Base-by-base conservation (phyloP, 2,113 vertebrate species). In the Pyxicephalus adspersus region DNA sequence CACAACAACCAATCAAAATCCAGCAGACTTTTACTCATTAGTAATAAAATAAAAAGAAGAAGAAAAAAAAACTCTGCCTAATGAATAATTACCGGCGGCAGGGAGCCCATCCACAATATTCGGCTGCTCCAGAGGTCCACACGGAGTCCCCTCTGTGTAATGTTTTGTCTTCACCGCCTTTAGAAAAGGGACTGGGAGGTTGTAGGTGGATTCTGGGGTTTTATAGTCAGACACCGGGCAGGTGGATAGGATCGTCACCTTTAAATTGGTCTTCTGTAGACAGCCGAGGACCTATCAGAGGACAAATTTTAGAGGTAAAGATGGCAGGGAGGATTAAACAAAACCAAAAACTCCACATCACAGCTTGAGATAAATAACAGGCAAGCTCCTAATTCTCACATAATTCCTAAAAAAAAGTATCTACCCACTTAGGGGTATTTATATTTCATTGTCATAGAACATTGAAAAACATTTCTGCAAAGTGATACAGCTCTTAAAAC, bases 61-160 rank as follows among this genome's bases (percentile, higher is more conserved):
- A n/a, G n/a, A n/a, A n/a, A n/a, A n/a, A n/a, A n/a, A n/a, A n/a
- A n/a, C n/a, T n/a, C n/a, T n/a, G n/a, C n/a, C n/a, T n/a, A n/a
- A n/a, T n/a, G n/a, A n/a, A 3, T 16, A 22, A 1, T 23, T 91
- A 98, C 98, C 97, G 92, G 97, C 96, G 38, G 97, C 96, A 64
- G 96, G 91, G 11, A 98, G 94, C 22, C 94, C 96, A 19, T 93
- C 93, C 2, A 93, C 87, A 0, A 99, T 95, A 83, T 99, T 99
- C 0, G 98, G 98, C 11, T 95, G 98, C 61, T 98, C 97, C 77
- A 99, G 91, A 26, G 94, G 85, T 0, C 89, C 85, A 83, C 96
- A 97, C 4, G 80, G 51, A 66, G 86, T 90, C 4, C 45, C 63
- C 5, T 90, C 91, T 34, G 83, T 86, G 87, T 92, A 94, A 4